These are phyloP conservation scores for Urosaurus nigricauda DNA, from an alignment of 2,797 vertebrate genomes.

Conservation along the genomic window DNA sequence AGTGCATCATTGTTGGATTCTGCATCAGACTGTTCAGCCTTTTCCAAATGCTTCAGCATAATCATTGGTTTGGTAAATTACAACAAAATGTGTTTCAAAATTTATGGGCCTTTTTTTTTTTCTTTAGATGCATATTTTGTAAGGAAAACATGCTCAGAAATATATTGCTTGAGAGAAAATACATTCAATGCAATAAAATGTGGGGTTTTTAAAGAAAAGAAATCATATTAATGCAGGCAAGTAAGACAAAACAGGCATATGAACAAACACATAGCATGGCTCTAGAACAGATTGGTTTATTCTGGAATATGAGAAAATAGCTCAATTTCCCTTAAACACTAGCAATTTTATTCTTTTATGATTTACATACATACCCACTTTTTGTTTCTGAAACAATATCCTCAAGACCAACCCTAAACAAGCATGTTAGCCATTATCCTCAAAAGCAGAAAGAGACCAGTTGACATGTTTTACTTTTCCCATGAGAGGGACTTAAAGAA, in stretches of 20 bases:
- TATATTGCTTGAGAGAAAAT: background rate
- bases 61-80: too few relatives aligned
- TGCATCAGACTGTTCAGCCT: too few relatives aligned
- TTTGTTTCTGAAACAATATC: background rate
- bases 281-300: background rate
- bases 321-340: background rate
- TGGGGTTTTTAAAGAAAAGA: background rate
- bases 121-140: background rate
- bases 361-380: background rate
- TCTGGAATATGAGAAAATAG: background rate
- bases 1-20: too few relatives aligned
- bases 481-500: background rate
- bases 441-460: background rate
- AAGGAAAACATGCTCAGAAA: background rate
- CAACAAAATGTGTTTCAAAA: background rate
- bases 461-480: background rate
- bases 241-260: background rate
- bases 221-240: background rate
- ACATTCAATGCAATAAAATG: background rate
- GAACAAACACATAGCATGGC: too few relatives aligned
- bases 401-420: background rate
- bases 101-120: too few relatives aligned
- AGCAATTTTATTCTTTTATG: background rate
- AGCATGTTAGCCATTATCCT: background rate
- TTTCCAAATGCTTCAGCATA: too few relatives aligned